Evolutionary conservation across 1,140 invertebrate genomes (phyloP).

Genomic region (Solenopsis invicta): DNA sequence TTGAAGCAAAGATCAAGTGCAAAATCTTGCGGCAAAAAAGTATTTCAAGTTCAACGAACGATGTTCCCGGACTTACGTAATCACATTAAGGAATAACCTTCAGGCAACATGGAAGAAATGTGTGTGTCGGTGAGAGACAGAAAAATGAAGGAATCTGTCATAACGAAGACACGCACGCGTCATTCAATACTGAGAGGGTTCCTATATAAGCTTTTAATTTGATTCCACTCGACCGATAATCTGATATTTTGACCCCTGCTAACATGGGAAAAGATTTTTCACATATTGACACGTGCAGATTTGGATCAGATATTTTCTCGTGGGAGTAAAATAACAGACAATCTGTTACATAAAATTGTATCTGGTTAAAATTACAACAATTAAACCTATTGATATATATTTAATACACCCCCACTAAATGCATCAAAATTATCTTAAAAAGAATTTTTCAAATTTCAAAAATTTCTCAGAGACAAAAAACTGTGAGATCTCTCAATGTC

Average conservation of each 20-base stretch:
- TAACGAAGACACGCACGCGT: slow-evolving; percentile 71
- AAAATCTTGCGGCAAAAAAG: slow-evolving; percentile 2
- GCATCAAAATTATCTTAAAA: neutral
- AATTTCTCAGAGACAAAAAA: neutral
- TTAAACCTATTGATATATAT: neutral
- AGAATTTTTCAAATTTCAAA: neutral
- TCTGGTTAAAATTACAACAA: neutral
- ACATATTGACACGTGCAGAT: neutral
- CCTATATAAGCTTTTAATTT: slow-evolving; percentile 72
- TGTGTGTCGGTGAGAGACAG: slow-evolving; percentile 31
- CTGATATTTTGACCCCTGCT: slow-evolving; percentile 30
- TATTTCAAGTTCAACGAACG: neutral
- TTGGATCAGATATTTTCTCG: slow-evolving; percentile 6
- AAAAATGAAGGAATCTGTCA: slow-evolving; percentile 73
- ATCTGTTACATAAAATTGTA: neutral
- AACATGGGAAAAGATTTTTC: slow-evolving; percentile 38
- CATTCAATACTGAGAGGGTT: slow-evolving; percentile 60
- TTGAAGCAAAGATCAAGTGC: slow-evolving; percentile 13
- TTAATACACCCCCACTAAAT: neutral
- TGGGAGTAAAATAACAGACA: neutral
- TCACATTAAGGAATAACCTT: slow-evolving; percentile 19
- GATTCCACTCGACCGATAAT: slow-evolving; percentile 67
- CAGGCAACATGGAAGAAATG: neutral
- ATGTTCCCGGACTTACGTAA: slow-evolving; percentile 20
- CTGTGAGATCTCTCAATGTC: slow-evolving; percentile 3